These are phyloP conservation scores for Aulostomus chinensis DNA, from an alignment of 2,797 vertebrate genomes.

Conservation along the genomic window DNA sequence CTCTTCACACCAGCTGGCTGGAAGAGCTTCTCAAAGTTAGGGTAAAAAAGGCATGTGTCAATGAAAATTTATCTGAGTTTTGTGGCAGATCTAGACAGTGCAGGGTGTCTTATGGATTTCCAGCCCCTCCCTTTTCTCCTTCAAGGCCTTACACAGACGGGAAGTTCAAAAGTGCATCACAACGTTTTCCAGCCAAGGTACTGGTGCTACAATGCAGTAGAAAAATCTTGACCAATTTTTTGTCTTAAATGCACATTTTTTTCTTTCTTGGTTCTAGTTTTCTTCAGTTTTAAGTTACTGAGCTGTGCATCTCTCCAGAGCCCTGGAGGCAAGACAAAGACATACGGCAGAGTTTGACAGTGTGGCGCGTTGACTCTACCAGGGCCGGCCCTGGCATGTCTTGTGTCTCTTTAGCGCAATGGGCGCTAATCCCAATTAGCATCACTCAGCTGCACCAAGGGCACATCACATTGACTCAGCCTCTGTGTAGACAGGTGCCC, in stretches of 20 bases:
- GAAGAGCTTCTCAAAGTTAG: conserved; percentile 43
- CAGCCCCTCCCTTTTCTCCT: conserved; percentile 11
- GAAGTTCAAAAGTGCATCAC: conserved; percentile 75
- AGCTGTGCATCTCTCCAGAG: conserved; percentile 45
- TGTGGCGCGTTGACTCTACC: conserved; percentile 38
- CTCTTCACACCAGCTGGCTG: conserved; percentile 28
- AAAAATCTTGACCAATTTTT: no score
- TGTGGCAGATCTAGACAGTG: conserved; percentile 31
- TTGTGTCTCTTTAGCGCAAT: conserved; percentile 64
- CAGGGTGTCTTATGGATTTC: conserved; percentile 55
- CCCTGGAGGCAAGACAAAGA: conserved; percentile 43
- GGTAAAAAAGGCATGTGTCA: conserved; percentile 45
- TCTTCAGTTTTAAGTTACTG: not conserved
- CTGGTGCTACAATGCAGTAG: conserved; percentile 21
- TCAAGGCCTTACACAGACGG: conserved; percentile 13
- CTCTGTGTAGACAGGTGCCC: conserved; percentile 68
- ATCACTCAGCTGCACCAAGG: conserved; percentile 62
- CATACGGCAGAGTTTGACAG: conserved; percentile 63
- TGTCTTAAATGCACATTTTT: no score
- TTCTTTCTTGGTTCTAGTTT: conserved; percentile 11
- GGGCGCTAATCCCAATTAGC: conserved; percentile 76
- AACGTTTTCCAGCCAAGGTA: conserved; percentile 54
- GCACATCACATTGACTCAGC: conserved; percentile 69
- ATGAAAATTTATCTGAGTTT: conserved; percentile 50
- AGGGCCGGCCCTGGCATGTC: conserved; percentile 48